A percentile compares a stretch with the other conserved stretches of the same genome.
Conservation (phyloP, 1,140 invertebrate species). For the Antheraea mylitta region DNA sequence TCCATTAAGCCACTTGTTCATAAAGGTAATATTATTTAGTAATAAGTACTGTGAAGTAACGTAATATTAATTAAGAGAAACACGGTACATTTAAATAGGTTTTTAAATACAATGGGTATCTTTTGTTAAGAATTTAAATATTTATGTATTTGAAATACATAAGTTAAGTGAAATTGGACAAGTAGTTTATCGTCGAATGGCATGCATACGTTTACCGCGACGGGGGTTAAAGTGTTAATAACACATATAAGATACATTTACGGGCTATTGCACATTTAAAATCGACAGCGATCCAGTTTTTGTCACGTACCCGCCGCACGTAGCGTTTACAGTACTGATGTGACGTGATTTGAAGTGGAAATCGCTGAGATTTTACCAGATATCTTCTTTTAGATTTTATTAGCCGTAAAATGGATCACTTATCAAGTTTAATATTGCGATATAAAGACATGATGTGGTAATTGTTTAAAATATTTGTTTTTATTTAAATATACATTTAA, state of each 20-base stretch:
- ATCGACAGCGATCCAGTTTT: conserved; percentile 32
- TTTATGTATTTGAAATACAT: too few relatives aligned
- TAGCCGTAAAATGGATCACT: conserved; percentile 1
- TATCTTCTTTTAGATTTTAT: conserved; percentile 6
- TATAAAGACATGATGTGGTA: not conserved
- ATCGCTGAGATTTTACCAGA: conserved; percentile 5
- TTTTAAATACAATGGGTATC: too few relatives aligned
- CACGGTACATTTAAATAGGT: too few relatives aligned
- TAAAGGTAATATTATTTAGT: too few relatives aligned
- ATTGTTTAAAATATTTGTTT: not conserved
- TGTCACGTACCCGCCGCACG: conserved; percentile 24
- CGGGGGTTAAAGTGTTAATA: conserved; percentile 33
- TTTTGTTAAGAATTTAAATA: too few relatives aligned
- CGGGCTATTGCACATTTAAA: conserved; percentile 32
- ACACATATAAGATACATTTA: conserved; percentile 33
- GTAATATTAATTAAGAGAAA: too few relatives aligned
- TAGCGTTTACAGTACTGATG: conserved; percentile 15
- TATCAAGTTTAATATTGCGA: conserved; percentile 1
- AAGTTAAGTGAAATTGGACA: not conserved
- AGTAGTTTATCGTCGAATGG: not conserved
- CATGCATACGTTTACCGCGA: not conserved
- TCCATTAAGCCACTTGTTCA: too few relatives aligned
- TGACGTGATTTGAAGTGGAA: conserved; percentile 14
- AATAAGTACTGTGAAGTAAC: too few relatives aligned
- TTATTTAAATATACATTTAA: not conserved